Conservation (phyloP, 1,140 invertebrate genomes). For the Meloidogyne floridensis region DNA sequence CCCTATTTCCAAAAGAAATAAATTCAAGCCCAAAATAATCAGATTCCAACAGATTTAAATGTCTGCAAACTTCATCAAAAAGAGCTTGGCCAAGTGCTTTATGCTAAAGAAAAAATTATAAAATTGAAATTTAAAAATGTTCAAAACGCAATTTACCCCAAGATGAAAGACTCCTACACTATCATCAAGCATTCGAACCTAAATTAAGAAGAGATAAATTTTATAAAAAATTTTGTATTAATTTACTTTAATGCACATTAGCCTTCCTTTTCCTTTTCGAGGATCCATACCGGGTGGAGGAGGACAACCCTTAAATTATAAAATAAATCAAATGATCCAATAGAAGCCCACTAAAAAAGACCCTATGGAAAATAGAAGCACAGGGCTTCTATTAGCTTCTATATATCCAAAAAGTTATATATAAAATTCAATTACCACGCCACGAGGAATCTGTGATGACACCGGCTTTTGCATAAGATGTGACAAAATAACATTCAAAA, state of each 20-base stretch:
- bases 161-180: conserved; percentile 64
- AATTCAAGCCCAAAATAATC: conserved; percentile 98
- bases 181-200: conserved; percentile 62
- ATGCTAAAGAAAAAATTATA: conserved; percentile 72
- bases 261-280: conserved; percentile 55
- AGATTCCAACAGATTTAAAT: conserved; percentile 89
- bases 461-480: conserved; percentile 41
- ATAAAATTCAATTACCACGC: conserved; percentile 19
- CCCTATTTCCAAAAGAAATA: conserved; percentile 78
- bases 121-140: conserved; percentile 4
- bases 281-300: conserved; percentile 63
- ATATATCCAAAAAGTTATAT: neutral
- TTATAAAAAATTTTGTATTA: neutral
- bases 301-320: conserved; percentile 45
- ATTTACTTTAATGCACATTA: conserved; percentile 63
- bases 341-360: too few relatives aligned
- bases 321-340: neutral
- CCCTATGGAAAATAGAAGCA: too few relatives aligned
- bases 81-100: conserved; percentile 88
- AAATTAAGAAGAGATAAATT: neutral
- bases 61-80: conserved; percentile 93
- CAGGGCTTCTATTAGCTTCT: too few relatives aligned
- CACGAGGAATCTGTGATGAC: conserved; percentile 40
- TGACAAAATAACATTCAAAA: conserved; percentile 10
- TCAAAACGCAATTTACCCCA: conserved; percentile 45